Base-by-base conservation (phyloP, 2,888 invertebrate species). In the Pyrrhosoma nymphula region DNA sequence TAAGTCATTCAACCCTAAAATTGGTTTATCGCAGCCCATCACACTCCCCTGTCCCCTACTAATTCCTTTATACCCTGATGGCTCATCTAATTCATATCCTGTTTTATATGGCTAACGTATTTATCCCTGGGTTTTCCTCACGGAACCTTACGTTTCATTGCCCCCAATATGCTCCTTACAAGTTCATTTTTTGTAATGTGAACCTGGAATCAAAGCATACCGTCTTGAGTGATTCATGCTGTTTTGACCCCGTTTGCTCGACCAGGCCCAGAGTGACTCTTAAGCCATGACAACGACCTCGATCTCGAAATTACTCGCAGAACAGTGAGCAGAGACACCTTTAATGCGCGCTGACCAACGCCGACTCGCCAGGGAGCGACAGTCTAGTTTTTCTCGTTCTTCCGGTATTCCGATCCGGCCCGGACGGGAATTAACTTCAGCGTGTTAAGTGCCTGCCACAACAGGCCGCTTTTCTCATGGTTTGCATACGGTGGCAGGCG, bases 311-410 rank as follows among this genome's bases (percentile, higher is more conserved):
- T 82, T 82, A 30, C 35, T 82, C n/a, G 14, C 82, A 8, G 82
- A 35, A 35, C 35, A 82, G 16, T 30, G 82, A 35, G 82, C 30
- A 35, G 82, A 35, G n/a, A 82, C 30, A 82, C 82, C 82, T 82
- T 4, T n/a, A n/a, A 35, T 82, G 35, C 2, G n/a, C 82, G 30
- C 12, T 35, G 35, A 35, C 16, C 82, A 82, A 35, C 82, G 30
- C 2, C 26, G 35, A 18, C 30, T 35, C 14, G 30, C 14, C 35
- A 16, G 16, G 30, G 16, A 35, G 14, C 82, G 82, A 35, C 82
- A 6, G 82, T 35, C 82, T 82, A 82, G 82, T 82, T 82, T 82
- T 82, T 82, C 82, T 82, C 35, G 82, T 82, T 82, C 82, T 35
- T 82, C 82, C 82, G 18, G 82, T 82, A 82, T 82, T 35, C 35